These are phyloP conservation scores for Rotaria sp. DNA, from an alignment of 2,888 invertebrate genomes.

Conservation along the genomic window DNA sequence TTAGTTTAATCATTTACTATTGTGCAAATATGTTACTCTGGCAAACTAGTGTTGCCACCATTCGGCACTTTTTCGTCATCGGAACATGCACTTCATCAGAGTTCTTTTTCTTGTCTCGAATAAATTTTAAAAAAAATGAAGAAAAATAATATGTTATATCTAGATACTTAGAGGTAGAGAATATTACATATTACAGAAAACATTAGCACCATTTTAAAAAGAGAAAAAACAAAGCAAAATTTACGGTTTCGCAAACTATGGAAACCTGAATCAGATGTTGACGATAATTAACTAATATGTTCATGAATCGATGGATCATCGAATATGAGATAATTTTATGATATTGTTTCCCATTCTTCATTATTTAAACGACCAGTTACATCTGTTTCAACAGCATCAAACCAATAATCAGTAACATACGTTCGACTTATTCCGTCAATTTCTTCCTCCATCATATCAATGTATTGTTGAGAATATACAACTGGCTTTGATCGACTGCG, in stretches of 20 bases:
- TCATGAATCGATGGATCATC: neutral
- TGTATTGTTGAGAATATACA: neutral
- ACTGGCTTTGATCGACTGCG: neutral
- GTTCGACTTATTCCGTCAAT: neutral
- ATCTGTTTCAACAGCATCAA: neutral
- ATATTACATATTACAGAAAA: neutral
- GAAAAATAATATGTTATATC: neutral
- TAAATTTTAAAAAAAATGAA: neutral
- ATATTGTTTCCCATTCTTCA: slow-evolving; percentile 23
- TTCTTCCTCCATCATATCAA: slow-evolving; percentile 8
- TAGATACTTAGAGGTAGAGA: neutral
- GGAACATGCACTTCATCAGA: no score
- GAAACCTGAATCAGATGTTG: neutral
- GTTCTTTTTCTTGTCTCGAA: neutral
- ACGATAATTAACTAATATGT: neutral
- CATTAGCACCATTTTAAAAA: neutral
- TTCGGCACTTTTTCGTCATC: no score
- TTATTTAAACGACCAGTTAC: neutral
- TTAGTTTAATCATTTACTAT: no score
- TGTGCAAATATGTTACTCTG: no score
- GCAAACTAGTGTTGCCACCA: no score
- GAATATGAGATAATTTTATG: neutral
- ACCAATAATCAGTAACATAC: slow-evolving; percentile 18
- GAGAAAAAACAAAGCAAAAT: neutral
- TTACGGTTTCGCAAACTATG: neutral